Conservation (phyloP, 2,888 invertebrate species). For the Sesamia inferens region DNA sequence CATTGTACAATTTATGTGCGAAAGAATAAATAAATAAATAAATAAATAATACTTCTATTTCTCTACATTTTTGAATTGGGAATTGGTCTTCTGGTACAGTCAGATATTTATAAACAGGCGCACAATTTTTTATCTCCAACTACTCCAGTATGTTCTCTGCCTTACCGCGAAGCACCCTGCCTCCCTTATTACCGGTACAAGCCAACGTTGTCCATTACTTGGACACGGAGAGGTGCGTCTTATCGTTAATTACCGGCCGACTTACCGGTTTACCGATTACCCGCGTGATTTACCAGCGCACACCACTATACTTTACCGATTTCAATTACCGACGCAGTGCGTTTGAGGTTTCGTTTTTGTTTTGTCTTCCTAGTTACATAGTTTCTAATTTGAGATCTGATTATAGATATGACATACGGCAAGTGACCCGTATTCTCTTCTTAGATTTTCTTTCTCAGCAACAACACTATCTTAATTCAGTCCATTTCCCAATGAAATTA, state of each 20-base stretch:
- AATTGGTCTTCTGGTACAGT: not conserved
- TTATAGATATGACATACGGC: slow-evolving; percentile 17
- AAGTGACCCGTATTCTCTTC: not conserved
- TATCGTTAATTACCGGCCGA: slow-evolving; percentile 84
- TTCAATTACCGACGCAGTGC: slow-evolving; percentile 60
- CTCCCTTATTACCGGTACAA: slow-evolving; percentile 68
- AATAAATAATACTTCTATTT: not conserved
- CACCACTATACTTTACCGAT: slow-evolving; percentile 62
- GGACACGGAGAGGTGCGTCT: slow-evolving; percentile 80
- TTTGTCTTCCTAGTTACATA: slow-evolving; percentile 3
- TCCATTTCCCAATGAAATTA: no score
- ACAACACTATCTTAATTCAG: not conserved
- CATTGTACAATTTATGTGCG: no score
- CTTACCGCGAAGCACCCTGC: slow-evolving; percentile 50
- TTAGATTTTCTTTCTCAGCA: slow-evolving; percentile 5
- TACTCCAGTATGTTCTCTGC: slow-evolving; percentile 7
- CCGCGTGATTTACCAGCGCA: slow-evolving; percentile 79
- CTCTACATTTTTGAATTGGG: not conserved
- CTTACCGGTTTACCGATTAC: slow-evolving; percentile 80
- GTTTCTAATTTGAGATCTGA: slow-evolving; percentile 22
- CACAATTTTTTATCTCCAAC: not conserved
- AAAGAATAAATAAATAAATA: no score
- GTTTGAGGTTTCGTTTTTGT: slow-evolving; percentile 27
- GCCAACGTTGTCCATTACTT: slow-evolving; percentile 76
- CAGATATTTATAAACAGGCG: not conserved